These are phyloP conservation scores for Dendroctonus ponderosae DNA, from an alignment of 1,140 invertebrate genomes.

Conservation along the genomic window DNA sequence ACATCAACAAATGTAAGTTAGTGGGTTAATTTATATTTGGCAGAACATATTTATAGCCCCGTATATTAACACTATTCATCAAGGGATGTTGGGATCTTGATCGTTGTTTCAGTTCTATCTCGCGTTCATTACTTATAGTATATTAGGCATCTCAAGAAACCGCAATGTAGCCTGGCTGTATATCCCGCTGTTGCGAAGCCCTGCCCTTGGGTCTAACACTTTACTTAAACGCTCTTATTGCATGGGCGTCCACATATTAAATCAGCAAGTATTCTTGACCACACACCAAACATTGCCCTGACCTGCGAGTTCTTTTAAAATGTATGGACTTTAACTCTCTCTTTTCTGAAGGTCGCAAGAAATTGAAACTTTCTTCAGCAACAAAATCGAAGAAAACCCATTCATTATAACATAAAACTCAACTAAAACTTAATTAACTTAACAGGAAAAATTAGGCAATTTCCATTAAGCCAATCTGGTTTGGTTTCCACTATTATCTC, in stretches of 20 bases:
- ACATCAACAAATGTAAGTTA: constrained; percentile 12
- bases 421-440: no score
- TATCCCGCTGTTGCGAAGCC: constrained; percentile 27
- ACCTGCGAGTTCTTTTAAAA: no score
- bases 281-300: no score
- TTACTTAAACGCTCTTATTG: constrained; percentile 31
- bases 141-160: constrained; percentile 36
- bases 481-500: no score
- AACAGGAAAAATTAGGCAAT: no score
- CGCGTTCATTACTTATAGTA: constrained; percentile 35
- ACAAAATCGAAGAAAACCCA: no score
- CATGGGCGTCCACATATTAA: constrained; percentile 23
- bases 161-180: constrained; percentile 30
- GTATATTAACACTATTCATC: constrained; percentile 35
- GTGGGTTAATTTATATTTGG: constrained; percentile 26
- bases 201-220: constrained; percentile 32
- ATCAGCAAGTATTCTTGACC: neutral
- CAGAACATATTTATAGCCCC: constrained; percentile 16
- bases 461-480: no score
- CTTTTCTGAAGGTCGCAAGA: no score
- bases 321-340: no score
- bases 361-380: no score
- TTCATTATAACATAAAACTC: no score
- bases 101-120: constrained; percentile 34
- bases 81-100: constrained; percentile 32